These are phyloP conservation scores for Hipparchia semele DNA, from an alignment of 2,888 invertebrate genomes.

Conservation along the genomic window DNA sequence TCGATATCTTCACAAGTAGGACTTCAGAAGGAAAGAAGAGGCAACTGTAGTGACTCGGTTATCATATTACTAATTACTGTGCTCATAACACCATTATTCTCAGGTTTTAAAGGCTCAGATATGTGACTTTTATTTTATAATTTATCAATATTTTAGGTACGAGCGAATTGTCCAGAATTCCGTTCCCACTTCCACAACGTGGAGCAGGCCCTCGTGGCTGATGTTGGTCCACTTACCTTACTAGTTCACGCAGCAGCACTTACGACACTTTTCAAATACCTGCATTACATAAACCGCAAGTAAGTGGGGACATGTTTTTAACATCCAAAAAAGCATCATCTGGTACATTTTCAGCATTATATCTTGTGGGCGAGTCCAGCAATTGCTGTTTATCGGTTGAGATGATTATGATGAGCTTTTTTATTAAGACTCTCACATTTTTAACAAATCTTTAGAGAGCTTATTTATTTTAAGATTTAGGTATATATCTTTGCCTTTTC, in stretches of 20 bases:
- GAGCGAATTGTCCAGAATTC: constrained; percentile 92
- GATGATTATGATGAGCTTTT: too few relatives aligned
- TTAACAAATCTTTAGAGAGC: too few relatives aligned
- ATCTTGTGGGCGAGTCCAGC: too few relatives aligned
- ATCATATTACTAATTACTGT: background rate
- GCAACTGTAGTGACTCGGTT: background rate
- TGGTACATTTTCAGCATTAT: background rate
- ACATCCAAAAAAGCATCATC: too few relatives aligned
- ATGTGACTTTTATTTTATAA: background rate
- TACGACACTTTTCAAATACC: constrained; percentile 87
- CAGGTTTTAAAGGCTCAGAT: background rate
- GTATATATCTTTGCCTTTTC: constrained; percentile 16
- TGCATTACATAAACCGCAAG: constrained; percentile 85
- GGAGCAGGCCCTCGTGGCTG: constrained; percentile 89
- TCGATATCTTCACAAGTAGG: too few relatives aligned
- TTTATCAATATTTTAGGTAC: constrained; percentile 79
- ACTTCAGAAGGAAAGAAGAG: too few relatives aligned
- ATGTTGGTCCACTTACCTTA: constrained; percentile 82
- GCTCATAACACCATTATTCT: background rate
- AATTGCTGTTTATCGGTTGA: too few relatives aligned
- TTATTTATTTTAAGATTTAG: too few relatives aligned
- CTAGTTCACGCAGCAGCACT: constrained; percentile 89
- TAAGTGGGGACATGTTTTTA: constrained; percentile 60
- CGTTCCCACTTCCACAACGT: constrained; percentile 90
- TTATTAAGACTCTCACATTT: too few relatives aligned